These are phyloP conservation scores for Enoplosus armatus DNA, from an alignment of 2,797 vertebrate genomes.

Conservation along the genomic window DNA sequence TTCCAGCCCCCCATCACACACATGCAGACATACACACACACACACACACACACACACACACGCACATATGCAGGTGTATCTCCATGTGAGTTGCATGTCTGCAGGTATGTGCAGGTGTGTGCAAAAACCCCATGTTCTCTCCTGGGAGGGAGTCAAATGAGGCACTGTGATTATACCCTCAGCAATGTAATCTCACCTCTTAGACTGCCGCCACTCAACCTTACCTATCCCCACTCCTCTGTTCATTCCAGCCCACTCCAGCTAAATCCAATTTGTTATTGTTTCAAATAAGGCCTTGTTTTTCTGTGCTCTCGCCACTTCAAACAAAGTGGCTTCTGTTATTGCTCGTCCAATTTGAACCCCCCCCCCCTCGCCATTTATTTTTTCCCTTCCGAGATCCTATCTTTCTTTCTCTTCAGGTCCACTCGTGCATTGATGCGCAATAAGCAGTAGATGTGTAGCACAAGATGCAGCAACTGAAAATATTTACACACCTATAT, in stretches of 20 bases:
- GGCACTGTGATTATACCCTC: slow-evolving; percentile 73
- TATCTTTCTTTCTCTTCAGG: slow-evolving; percentile 48
- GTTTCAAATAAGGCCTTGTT: slow-evolving; percentile 75
- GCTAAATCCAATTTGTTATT: slow-evolving; percentile 81
- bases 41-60: not conserved
- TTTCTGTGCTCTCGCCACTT: slow-evolving; percentile 68
- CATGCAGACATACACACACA: not conserved
- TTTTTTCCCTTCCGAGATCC: not conserved
- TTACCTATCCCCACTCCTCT: slow-evolving; percentile 36
- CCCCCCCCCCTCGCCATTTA: not conserved
- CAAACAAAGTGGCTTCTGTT: slow-evolving; percentile 70
- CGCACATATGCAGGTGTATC: not conserved
- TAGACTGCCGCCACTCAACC: slow-evolving; percentile 56
- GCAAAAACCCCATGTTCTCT: slow-evolving; percentile 45
- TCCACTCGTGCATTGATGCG: slow-evolving; percentile 27
- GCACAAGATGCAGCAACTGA: slow-evolving; percentile 29
- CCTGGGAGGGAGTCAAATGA: slow-evolving; percentile 66
- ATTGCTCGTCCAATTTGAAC: slow-evolving; percentile 68
- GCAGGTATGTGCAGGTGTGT: slow-evolving; percentile 49
- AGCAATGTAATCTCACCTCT: slow-evolving; percentile 75
- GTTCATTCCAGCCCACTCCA: slow-evolving; percentile 62
- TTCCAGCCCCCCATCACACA: not conserved
- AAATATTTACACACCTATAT: slow-evolving; percentile 22
- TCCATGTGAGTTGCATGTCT: slow-evolving; percentile 7
- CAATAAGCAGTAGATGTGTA: slow-evolving; percentile 21